These are phyloP conservation scores for Anarhynchus alexandrinus DNA, from an alignment of 2,113 vertebrate genomes.

Conservation along the genomic window DNA sequence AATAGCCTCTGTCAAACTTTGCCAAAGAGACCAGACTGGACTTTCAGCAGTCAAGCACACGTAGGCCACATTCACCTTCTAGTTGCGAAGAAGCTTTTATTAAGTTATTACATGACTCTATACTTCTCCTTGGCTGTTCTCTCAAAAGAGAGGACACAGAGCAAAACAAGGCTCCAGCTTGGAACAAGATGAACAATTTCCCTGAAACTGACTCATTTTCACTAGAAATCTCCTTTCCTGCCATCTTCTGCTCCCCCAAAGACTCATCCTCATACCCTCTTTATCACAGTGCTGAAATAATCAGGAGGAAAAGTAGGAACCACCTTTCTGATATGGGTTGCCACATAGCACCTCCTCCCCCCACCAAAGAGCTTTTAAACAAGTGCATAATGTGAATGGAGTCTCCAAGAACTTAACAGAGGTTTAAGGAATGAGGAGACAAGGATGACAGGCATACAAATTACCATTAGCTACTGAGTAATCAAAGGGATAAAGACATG, in stretches of 20 bases:
- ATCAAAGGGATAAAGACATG: constrained; percentile 1
- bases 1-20: not conserved
- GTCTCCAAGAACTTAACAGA: not conserved
- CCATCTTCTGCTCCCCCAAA: not conserved
- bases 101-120: not conserved
- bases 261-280: not conserved
- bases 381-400: not conserved
- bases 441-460: not conserved
- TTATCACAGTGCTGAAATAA: not conserved
- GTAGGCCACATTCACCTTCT: not conserved
- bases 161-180: not conserved
- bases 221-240: not conserved
- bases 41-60: not conserved
- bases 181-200: not conserved
- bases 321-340: not conserved
- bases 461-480: not conserved
- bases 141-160: not conserved
- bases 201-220: not conserved
- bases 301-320: not conserved
- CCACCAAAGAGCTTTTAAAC: not conserved
- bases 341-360: not conserved
- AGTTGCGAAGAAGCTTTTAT: not conserved
- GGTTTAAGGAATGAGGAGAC: not conserved
- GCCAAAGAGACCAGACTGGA: not conserved
- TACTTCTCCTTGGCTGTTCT: not conserved